Percentiles rank a stretch among this genome's conserved stretches.
phyloP scores from a whole-genome alignment of 2,113 vertebrate species.

The Callionymus lyra region DNA sequence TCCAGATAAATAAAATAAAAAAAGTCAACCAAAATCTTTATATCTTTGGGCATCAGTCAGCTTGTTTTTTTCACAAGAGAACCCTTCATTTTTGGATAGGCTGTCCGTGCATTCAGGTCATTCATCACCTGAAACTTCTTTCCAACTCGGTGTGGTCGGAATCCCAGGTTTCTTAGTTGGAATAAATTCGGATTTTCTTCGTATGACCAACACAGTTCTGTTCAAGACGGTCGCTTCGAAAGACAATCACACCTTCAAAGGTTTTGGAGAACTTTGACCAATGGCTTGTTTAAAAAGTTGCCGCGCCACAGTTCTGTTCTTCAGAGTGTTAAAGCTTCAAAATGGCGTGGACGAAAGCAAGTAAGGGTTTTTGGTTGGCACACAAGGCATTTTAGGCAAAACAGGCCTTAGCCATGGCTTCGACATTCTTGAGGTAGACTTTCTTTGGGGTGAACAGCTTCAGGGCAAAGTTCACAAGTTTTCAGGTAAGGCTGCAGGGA shows the following conservation, averaged over 20 bases:
- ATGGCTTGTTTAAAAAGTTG: conserved; percentile 4
- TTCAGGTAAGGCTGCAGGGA: conserved; percentile 44
- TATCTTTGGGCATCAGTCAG: conserved; percentile 67
- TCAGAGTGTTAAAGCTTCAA: conserved; percentile 16
- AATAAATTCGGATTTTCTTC: conserved; percentile 32
- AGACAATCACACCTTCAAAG: no score
- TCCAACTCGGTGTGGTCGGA: conserved; percentile 18
- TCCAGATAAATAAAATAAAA: conserved; percentile 39
- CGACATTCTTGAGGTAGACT: conserved; percentile 61
- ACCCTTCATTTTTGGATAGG: conserved; percentile 58
- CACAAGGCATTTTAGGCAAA: conserved; percentile 39
- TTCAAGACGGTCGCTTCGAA: no score
- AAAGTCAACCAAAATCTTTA: conserved; percentile 56
- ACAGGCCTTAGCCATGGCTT: conserved; percentile 34
- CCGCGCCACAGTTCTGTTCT: conserved; percentile 24
- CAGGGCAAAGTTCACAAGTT: conserved; percentile 36
- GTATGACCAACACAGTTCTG: no score
- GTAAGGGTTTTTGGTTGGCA: conserved; percentile 37
- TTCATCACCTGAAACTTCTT: conserved; percentile 12
- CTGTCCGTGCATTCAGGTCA: conserved; percentile 25
- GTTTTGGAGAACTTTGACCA: no score
- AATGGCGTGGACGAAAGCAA: conserved; percentile 1
- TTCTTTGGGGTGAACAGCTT: conserved; percentile 59
- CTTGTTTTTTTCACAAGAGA: conserved; percentile 57
- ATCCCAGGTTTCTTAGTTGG: conserved; percentile 18